Base-by-base conservation (phyloP, 2,113 vertebrate species). In the Rhinoderma darwinii region DNA sequence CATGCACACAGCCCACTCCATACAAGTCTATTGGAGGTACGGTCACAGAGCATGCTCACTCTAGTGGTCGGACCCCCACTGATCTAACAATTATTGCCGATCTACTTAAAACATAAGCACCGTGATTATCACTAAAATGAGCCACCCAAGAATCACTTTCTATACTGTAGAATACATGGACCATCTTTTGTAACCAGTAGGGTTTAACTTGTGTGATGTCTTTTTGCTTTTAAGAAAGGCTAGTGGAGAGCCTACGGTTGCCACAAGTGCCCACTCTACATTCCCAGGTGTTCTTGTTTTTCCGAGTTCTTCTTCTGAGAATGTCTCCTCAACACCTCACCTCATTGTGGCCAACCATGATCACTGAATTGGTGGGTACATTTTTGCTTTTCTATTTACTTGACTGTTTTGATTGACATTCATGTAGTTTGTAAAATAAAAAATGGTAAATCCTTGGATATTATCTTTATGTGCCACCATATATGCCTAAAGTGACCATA, bases 271-370 rank as follows among this genome's bases (percentile, higher is more conserved):
- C 98, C 89, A 99, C 98, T 82, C 97, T 99, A 89, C 98, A 99
- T 63, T 98, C 98, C 88, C 98, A 99, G 94, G 98, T 99, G 91
- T 99, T 99, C 94, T 96, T 99, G 91, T 99, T 99, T 94, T 99
- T 99, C 93, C 96, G 98, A 93, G 98, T 99, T 51, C 93, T 99
- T 90, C 96, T 99, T 89, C 95, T 99, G 90, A 96, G 98, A 91
- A 98, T 99, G 95, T 99, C 98, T 80, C 98, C 98, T 15, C 98
- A 99, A 89, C 98, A 99, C 89, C 97, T 99, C 89, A 99, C 98
- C 88, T 99, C 98, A 0, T 96, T 99, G 84, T 99, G 98, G 98
- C 98, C 98, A 59, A 99, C 98, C 82, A 99, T 99, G 98, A 99
- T 99, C 93, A 99, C 98, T 35, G 98, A 99, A 89, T 94, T 99